Evolutionary conservation across 1,140 invertebrate genomes (phyloP).

Genomic region (Wasmannia auropunctata): DNA sequence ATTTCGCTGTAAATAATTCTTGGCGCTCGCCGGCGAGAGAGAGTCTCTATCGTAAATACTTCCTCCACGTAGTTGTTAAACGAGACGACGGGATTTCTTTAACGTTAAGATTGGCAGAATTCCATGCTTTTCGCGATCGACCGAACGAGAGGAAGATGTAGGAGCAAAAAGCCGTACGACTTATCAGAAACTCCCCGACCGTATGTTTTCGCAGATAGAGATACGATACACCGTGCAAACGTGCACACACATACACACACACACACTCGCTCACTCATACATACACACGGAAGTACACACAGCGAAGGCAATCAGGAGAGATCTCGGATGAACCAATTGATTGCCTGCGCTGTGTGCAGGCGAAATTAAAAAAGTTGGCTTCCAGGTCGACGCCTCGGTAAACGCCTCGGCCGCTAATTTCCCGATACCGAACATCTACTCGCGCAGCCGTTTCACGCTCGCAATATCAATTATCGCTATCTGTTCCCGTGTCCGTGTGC

Average conservation of each 20-base stretch:
- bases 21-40: neutral
- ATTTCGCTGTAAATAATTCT: constrained; percentile 6
- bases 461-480: constrained; percentile 53
- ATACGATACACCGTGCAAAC: constrained; percentile 25
- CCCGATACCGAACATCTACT: constrained; percentile 22
- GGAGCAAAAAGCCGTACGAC: constrained; percentile 3
- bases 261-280: neutral
- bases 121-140: constrained; percentile 8
- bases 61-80: neutral
- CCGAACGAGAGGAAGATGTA: neutral
- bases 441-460: constrained; percentile 15
- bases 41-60: neutral
- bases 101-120: constrained; percentile 34
- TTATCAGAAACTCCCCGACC: constrained; percentile 15
- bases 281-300: neutral
- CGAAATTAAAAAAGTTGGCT: constrained; percentile 56
- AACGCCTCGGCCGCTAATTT: constrained; percentile 41
- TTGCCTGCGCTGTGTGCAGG: constrained; percentile 18
- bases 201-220: constrained; percentile 26
- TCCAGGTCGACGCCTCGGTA: constrained; percentile 45
- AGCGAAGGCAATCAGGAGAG: constrained; percentile 21
- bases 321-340: constrained; percentile 49
- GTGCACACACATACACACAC: neutral
- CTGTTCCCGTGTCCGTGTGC: neutral
- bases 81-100: neutral